Conservation (phyloP, 2,888 invertebrate species). For the Subacronicta megacephala region DNA sequence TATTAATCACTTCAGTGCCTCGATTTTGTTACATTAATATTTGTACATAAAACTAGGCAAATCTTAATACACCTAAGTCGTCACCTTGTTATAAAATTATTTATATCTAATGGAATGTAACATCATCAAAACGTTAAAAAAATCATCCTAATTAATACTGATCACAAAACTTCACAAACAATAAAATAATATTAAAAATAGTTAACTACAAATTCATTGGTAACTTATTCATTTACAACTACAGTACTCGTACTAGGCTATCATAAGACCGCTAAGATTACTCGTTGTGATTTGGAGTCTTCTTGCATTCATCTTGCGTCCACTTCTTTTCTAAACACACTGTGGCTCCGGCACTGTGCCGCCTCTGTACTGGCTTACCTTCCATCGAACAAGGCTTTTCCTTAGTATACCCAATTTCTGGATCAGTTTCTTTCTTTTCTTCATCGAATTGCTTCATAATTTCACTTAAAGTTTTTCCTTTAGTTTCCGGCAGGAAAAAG, state of each 20-base stretch:
- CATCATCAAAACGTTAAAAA: constrained; percentile 46
- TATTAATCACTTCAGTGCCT: constrained; percentile 47
- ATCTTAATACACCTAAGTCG: constrained; percentile 62
- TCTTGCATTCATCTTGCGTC: constrained; percentile 67
- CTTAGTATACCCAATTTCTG: constrained; percentile 74
- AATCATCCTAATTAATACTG: constrained; percentile 71
- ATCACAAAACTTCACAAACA: constrained; percentile 70
- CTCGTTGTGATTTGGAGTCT: constrained; percentile 56
- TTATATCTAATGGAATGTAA: constrained; percentile 65
- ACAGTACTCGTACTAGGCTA: constrained; percentile 66
- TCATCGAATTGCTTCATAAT: constrained; percentile 91
- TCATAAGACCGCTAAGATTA: constrained; percentile 51
- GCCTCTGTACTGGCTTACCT: constrained; percentile 75
- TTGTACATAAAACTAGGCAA: constrained; percentile 63
- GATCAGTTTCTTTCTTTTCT: constrained; percentile 76
- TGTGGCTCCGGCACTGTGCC: constrained; percentile 82
- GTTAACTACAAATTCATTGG: constrained; percentile 63
- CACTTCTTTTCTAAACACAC: constrained; percentile 81
- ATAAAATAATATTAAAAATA: constrained; percentile 57
- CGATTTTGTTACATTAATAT: constrained; percentile 39
- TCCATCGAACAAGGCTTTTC: constrained; percentile 67
- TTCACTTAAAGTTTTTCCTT: constrained; percentile 91
- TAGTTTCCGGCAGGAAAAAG: constrained; percentile 92
- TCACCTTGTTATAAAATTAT: constrained; percentile 66
- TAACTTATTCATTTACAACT: constrained; percentile 45